These are phyloP conservation scores for Glossophaga mutica DNA, from an alignment of 2,797 vertebrate genomes.

Conservation along the genomic window DNA sequence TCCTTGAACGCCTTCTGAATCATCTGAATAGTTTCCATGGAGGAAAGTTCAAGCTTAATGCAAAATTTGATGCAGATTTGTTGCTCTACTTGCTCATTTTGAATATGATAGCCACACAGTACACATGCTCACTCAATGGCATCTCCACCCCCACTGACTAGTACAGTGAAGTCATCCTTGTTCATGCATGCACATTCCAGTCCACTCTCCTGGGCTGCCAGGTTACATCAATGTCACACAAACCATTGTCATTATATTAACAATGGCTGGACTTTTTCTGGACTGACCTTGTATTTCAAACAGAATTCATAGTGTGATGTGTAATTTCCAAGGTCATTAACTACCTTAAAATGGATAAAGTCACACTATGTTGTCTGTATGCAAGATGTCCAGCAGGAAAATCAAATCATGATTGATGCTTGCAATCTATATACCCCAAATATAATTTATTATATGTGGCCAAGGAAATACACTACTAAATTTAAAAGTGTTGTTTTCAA, in stretches of 20 bases:
- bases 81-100: background rate
- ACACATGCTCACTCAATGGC: background rate
- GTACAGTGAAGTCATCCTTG: background rate
- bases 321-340: background rate
- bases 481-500: background rate
- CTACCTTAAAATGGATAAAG: background rate
- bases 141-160: background rate
- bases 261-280: background rate
- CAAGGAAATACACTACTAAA: background rate
- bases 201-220: background rate
- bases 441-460: background rate
- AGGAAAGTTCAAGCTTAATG: background rate
- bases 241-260: background rate
- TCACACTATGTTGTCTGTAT: background rate
- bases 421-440: background rate
- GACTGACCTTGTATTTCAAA: background rate
- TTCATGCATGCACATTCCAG: background rate
- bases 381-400: background rate
- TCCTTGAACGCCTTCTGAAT: background rate
- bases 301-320: background rate
- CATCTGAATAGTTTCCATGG: background rate
- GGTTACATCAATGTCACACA: background rate
- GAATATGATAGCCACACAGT: background rate
- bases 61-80: background rate
- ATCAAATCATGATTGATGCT: constrained; percentile 6